A percentile compares a stretch with the other conserved stretches of the same genome.
Conservation (phyloP, 92 coral and sea anemone species). For the Diadumene lineata region DNA sequence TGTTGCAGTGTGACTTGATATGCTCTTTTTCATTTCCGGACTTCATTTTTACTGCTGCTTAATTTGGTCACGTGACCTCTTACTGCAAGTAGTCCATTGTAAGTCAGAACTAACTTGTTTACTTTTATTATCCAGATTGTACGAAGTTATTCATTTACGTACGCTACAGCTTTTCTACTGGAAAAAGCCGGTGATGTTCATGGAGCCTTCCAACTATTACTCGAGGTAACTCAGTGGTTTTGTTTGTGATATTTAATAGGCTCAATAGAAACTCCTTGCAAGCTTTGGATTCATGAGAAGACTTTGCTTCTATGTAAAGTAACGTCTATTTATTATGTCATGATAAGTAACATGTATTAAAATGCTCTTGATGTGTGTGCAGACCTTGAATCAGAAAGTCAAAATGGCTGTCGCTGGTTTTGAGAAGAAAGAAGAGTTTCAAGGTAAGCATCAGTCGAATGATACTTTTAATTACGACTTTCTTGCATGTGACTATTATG, state of each 20-base stretch:
- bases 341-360: too few species aligned
- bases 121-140: conserved; percentile 63
- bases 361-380: not conserved
- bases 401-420: conserved; percentile 70
- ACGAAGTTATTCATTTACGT: conserved; percentile 75
- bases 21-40: too few species aligned
- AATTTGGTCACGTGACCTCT: too few species aligned
- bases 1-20: too few species aligned
- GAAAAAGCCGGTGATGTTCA: conserved; percentile 95
- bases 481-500: not conserved
- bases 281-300: too few species aligned
- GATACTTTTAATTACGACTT: not conserved
- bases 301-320: too few species aligned
- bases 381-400: conserved; percentile 84
- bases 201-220: conserved; percentile 93
- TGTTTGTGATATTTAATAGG: too few species aligned
- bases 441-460: conserved; percentile 55
- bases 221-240: too few species aligned
- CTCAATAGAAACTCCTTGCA: too few species aligned
- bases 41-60: too few species aligned
- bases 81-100: not conserved
- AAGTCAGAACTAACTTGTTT: not conserved
- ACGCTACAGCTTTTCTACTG: conserved; percentile 85
- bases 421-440: conserved; percentile 54
- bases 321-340: too few species aligned